Percentiles rank a stretch among this genome's conserved stretches.
Conservation (phyloP, 2,888 invertebrate genomes). For the Sarcophaga variegata region DNA sequence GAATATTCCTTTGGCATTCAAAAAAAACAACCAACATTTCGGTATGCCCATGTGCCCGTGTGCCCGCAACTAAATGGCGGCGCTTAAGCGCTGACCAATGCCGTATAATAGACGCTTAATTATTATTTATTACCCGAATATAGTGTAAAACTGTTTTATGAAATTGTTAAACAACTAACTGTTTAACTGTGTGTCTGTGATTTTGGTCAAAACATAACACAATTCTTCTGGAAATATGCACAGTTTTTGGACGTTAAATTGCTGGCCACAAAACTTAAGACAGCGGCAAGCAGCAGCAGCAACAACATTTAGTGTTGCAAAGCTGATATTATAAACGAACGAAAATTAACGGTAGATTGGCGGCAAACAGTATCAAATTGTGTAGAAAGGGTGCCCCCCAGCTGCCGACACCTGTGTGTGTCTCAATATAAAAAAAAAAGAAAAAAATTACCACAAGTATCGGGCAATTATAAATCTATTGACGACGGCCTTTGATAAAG, state of each 20-base stretch:
- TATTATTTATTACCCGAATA: conserved; percentile 75
- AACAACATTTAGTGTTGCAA: too few species aligned
- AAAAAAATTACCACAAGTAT: not conserved
- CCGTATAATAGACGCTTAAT: conserved; percentile 75
- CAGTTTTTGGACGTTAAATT: not conserved
- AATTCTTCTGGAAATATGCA: conserved; percentile 27
- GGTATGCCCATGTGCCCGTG: not conserved
- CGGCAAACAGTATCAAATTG: conserved; percentile 34
- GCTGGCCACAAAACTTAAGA: not conserved
- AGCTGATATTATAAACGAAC: too few species aligned
- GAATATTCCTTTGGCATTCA: not conserved
- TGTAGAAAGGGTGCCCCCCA: conserved; percentile 69
- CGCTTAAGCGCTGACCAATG: conserved; percentile 58
- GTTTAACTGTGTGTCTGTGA: conserved; percentile 7
- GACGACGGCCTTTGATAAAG: conserved; percentile 23
- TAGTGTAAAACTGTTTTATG: conserved; percentile 60
- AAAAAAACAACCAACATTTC: not conserved
- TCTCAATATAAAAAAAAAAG: not conserved
- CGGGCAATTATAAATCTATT: conserved; percentile 16
- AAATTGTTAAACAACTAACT: too few species aligned
- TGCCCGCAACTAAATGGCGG: conserved; percentile 58
- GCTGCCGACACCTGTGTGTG: conserved; percentile 70
- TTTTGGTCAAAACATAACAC: conserved; percentile 10
- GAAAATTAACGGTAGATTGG: conserved; percentile 5
- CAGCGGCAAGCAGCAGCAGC: too few species aligned